Conservation (phyloP, 1,140 invertebrate genomes). For the Tetramorium parvispinum region DNA sequence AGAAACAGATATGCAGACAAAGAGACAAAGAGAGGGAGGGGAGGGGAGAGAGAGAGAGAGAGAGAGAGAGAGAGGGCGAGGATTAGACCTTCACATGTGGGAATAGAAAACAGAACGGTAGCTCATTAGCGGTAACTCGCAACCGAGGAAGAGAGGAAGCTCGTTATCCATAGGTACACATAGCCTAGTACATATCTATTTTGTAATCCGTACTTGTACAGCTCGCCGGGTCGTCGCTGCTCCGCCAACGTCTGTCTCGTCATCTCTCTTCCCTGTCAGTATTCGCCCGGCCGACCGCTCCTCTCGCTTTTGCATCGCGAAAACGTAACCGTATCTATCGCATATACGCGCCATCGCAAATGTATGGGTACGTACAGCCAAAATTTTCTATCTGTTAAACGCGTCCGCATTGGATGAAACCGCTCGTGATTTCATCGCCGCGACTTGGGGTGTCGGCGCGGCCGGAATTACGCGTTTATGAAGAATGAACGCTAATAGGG, state of each 20-base stretch:
- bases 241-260: slow-evolving; percentile 23
- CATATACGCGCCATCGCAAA: no score
- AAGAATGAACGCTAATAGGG: slow-evolving; percentile 45
- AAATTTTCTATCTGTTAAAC: slow-evolving; percentile 44
- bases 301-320: neutral
- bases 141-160: slow-evolving; percentile 82
- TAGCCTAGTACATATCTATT: slow-evolving; percentile 72
- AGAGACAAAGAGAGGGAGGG: neutral
- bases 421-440: neutral
- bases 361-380: neutral
- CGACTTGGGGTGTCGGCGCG: neutral
- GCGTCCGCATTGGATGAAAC: neutral
- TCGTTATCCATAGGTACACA: slow-evolving; percentile 84
- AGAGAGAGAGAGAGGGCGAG: neutral
- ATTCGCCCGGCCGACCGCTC: neutral
- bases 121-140: slow-evolving; percentile 84
- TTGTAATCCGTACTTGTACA: slow-evolving; percentile 62
- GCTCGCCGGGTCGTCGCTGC: slow-evolving; percentile 36
- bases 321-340: neutral
- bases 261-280: slow-evolving; percentile 72
- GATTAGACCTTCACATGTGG: slow-evolving; percentile 59
- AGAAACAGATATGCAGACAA: neutral
- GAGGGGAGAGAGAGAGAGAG: neutral
- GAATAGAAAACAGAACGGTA: slow-evolving; percentile 81
- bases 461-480: slow-evolving; percentile 18